Base-by-base conservation (phyloP, 2,888 invertebrate species). In the Noctua comes region DNA sequence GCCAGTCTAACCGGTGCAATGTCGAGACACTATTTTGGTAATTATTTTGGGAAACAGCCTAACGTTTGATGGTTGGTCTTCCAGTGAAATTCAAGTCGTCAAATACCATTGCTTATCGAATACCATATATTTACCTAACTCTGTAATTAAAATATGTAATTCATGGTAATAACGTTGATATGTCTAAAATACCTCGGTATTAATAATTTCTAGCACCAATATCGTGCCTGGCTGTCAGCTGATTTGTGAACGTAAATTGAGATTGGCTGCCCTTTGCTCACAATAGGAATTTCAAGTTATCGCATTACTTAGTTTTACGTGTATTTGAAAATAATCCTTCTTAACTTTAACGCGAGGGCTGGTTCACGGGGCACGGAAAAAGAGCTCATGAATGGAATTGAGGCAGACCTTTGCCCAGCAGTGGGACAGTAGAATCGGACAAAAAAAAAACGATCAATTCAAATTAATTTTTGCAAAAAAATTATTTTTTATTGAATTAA, bases 231-330 rank as follows among this genome's bases (percentile, higher is more conserved):
- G 51, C 43, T 75, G 74, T 69, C 54, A 79, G 79, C 70, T 77
- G 78, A 77, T 88, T 84, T 83, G 89, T 84, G 76, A 80, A 86
- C 68, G 73, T 71, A 83, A 86, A 84, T 83, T 83, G 68, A 74
- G 76, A 83, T 65, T 86, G 75, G 57, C 40, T 84, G 88, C 88
- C 88, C 89, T 88, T 88, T 89, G 36, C 21, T 79, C 40, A 85
- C 77, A 84, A 89, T 78, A 78, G 82, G 76, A 77, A 83, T 88
- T 85, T 79, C 31, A 68, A 68, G 71, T 79, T 77, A 65, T 64
- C 72, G 24, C 54, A 46, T 77, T 71, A 74, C 59, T 77, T 54
- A 54, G 59, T 59, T 65, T 62, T 54, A 46, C 66, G n/a, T 69
- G 36, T 48, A 70, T 70, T 65, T 46, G 79, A 16, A 79, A 48